A percentile compares a stretch with the other conserved stretches of the same genome.
These are phyloP conservation scores for Erethizon dorsatum DNA, from an alignment of 2,797 vertebrate genomes.

Conservation along the genomic window DNA sequence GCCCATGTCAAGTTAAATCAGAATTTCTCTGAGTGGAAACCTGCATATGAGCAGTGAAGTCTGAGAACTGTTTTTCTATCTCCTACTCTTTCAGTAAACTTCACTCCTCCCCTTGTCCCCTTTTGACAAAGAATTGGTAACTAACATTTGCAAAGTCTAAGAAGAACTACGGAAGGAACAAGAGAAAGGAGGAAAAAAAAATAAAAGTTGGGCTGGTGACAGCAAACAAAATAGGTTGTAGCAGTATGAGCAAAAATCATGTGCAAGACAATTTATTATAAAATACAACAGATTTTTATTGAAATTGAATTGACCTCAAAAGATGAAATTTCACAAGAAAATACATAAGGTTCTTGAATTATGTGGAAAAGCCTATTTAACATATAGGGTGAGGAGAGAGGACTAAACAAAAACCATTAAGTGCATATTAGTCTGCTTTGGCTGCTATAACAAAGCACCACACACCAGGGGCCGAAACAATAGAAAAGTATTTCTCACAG, in stretches of 20 bases:
- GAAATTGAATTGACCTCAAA: background rate
- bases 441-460: background rate
- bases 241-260: background rate
- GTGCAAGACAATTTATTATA: background rate
- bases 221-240: background rate
- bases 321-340: background rate
- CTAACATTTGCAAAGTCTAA: background rate
- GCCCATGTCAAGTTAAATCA: background rate
- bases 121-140: background rate
- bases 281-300: background rate
- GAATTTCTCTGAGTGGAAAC: background rate
- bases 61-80: background rate
- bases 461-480: background rate
- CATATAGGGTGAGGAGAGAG: background rate
- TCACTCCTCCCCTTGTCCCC: background rate
- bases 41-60: background rate
- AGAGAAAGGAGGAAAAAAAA: no score
- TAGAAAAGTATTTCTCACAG: no score
- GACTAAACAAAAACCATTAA: background rate
- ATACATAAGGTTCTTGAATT: background rate
- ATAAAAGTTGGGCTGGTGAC: background rate
- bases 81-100: background rate
- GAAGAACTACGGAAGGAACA: background rate
- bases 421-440: background rate
- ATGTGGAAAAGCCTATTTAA: background rate